Percentiles rank a stretch among this genome's conserved stretches.
Evolutionary conservation across 2,113 vertebrate species (phyloP).

Genomic region (Equus przewalskii): DNA sequence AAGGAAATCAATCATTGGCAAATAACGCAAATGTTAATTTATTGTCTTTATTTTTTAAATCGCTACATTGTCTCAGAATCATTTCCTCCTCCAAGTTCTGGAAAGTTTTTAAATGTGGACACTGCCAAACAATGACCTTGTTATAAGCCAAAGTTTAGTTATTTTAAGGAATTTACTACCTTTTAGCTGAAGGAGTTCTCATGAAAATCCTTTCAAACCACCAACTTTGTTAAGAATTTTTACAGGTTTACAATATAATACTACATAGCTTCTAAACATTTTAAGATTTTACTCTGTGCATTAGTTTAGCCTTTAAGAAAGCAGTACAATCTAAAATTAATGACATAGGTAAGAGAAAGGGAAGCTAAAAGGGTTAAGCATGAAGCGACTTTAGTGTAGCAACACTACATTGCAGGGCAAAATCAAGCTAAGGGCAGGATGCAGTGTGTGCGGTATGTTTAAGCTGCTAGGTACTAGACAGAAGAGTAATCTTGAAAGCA

Average conservation of each 20-base stretch:
- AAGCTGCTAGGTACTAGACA: background rate
- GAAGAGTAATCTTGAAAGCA: background rate
- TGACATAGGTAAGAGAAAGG: conserved; percentile 1
- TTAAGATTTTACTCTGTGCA: conserved; percentile 58
- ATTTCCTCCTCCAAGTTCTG: conserved; percentile 75
- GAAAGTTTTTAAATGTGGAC: conserved; percentile 78
- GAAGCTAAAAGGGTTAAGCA: background rate
- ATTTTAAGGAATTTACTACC: conserved; percentile 86
- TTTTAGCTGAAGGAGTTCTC: conserved; percentile 84
- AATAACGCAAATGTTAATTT: conserved; percentile 77
- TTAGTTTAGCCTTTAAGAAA: conserved; percentile 66
- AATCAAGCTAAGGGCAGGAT: conserved; percentile 31
- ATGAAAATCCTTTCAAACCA: conserved; percentile 85
- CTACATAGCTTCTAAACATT: conserved; percentile 75
- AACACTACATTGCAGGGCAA: background rate
- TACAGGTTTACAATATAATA: conserved; percentile 75
- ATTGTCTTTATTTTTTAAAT: conserved; percentile 65
- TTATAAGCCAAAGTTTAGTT: conserved; percentile 81
- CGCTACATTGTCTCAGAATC: conserved; percentile 73
- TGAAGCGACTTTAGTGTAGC: background rate
- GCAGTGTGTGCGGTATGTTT: background rate
- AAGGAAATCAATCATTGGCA: conserved; percentile 74
- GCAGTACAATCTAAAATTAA: conserved; percentile 55
- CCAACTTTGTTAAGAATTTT: conserved; percentile 81
- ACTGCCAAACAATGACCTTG: conserved; percentile 81